Conservation (phyloP, 2,797 vertebrate species). For the Coregonus sp. region DNA sequence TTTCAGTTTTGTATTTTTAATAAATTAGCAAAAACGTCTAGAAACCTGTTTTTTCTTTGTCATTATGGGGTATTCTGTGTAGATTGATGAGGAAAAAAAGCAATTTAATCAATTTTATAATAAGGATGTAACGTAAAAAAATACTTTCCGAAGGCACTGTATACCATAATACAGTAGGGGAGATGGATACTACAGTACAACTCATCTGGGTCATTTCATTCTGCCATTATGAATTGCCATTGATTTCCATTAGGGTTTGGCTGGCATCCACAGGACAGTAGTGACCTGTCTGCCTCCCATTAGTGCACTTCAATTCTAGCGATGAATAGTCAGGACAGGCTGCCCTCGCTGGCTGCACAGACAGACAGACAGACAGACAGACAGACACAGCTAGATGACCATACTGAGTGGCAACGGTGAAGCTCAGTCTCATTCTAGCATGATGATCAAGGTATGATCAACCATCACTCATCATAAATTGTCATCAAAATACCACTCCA, state of each 20-base stretch:
- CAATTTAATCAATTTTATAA: no score
- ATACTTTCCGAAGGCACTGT: no score
- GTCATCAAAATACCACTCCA: not conserved
- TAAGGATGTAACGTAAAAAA: no score
- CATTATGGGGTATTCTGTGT: no score
- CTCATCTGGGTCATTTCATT: conserved; percentile 68
- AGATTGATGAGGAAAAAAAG: no score
- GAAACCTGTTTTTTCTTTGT: no score
- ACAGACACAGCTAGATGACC: conserved; percentile 1
- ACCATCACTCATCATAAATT: not conserved
- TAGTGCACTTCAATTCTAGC: conserved; percentile 55
- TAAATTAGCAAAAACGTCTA: no score
- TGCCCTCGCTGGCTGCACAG: not conserved
- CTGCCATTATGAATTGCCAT: conserved; percentile 69
- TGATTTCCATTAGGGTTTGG: conserved; percentile 72
- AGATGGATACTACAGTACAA: conserved; percentile 36
- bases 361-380: not conserved
- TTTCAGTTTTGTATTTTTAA: no score
- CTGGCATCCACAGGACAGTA: conserved; percentile 50
- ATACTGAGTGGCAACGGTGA: not conserved
- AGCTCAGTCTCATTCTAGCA: not conserved
- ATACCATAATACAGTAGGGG: conserved; percentile 36
- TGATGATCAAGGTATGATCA: not conserved
- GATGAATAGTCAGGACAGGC: conserved; percentile 33
- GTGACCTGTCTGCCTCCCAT: conserved; percentile 67